These are phyloP conservation scores for Lepilemur ruficaudatus DNA, from an alignment of 2,797 vertebrate species.

Conservation along the genomic window DNA sequence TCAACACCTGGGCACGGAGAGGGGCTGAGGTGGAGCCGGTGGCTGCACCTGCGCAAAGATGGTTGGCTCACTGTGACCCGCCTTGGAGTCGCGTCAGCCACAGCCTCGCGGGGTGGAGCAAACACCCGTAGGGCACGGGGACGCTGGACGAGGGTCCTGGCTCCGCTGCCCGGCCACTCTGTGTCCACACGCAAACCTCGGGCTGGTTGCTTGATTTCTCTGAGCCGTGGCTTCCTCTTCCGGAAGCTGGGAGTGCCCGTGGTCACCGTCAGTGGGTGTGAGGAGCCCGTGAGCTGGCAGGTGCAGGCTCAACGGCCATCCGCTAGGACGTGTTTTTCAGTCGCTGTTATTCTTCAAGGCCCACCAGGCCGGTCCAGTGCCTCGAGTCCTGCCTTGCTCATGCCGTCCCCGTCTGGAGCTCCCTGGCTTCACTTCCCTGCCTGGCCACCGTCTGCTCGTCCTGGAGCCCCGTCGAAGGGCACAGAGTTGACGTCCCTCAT, in stretches of 20 bases:
- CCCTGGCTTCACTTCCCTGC: neutral
- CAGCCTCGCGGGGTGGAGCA: accelerated
- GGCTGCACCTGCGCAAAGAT: neutral
- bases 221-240: neutral
- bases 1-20: accelerated
- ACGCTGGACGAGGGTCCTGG: neutral
- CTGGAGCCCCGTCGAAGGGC: neutral
- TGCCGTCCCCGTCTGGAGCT: accelerated
- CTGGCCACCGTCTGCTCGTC: neutral
- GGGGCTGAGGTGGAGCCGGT: accelerated
- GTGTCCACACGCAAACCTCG: accelerated
- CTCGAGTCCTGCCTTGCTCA: neutral
- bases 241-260: neutral
- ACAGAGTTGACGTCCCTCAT: neutral
- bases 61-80: accelerated
- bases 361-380: neutral
- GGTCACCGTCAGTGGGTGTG: neutral
- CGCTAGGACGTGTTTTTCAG: accelerated
- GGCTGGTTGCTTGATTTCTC: neutral
- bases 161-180: accelerated
- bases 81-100: neutral
- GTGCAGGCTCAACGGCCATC: no score
- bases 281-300: neutral
- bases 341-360: accelerated
- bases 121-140: neutral